phyloP scores from a whole-genome alignment of 1,140 invertebrate species.

The Amphibalanus amphitrite region DNA sequence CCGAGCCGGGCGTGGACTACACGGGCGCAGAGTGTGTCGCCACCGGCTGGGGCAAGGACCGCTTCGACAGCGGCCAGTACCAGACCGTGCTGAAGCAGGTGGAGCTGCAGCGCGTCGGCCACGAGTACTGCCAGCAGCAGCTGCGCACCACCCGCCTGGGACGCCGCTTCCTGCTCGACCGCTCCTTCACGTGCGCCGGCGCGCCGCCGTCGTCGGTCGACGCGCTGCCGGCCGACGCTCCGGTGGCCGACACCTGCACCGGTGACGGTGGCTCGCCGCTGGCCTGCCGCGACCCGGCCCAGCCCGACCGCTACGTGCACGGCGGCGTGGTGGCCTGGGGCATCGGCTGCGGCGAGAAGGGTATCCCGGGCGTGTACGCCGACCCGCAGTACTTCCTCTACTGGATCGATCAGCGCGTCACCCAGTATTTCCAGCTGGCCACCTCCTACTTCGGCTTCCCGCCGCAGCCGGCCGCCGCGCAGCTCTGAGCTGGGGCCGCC shows the following conservation, averaged over 20 bases:
- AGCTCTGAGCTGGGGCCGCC: too few species aligned
- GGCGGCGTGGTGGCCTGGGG: conserved; percentile 49
- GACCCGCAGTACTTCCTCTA: conserved; percentile 25
- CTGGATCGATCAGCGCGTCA: too few species aligned
- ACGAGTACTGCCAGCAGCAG: conserved; percentile 39
- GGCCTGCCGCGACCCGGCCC: conserved; percentile 52
- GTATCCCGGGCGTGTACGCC: conserved; percentile 58
- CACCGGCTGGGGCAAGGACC: too few species aligned
- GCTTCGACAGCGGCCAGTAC: too few species aligned
- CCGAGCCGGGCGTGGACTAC: conserved; percentile 35
- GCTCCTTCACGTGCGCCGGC: conserved; percentile 52
- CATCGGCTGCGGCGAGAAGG: too few species aligned
- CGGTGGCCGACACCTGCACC: conserved; percentile 40
- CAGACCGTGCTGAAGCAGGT: too few species aligned
- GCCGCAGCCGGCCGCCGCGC: too few species aligned
- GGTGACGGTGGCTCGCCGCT: conserved; percentile 43
- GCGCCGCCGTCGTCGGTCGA: too few species aligned
- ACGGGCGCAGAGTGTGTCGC: conserved; percentile 28
- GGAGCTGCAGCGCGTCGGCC: too few species aligned
- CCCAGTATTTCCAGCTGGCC: too few species aligned
- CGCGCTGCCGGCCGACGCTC: too few species aligned
- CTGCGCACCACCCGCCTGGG: conserved; percentile 42
- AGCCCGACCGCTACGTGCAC: conserved; percentile 42
- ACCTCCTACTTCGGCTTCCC: too few species aligned
- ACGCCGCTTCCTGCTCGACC: conserved; percentile 36